Evolutionary conservation across 2,797 vertebrate species (phyloP), one percentile per base, ranked within the genome.

Genomic region (Eutrigla gurnardus): DNA sequence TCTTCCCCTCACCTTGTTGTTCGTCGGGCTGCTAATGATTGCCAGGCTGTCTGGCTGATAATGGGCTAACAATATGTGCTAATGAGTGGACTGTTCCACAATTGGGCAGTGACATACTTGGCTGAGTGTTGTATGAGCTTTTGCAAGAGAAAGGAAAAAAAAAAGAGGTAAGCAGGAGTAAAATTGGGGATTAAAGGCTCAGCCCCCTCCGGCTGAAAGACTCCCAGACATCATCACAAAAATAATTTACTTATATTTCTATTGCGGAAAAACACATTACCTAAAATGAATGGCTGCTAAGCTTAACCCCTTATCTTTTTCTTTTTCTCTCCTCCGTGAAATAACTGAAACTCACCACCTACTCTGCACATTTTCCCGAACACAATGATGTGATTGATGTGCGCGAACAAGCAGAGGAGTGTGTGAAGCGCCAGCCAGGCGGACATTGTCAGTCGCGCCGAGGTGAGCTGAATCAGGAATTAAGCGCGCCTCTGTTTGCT

Each of bases 21-120:
- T 92, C 87, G 86, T 73, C 8, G 68, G 75, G 62, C 85, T 82
- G 86, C 93, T 93, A 93, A 94, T 83, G 91, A 94, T 89, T 83
- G 84, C 86, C 73, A 71, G 72, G 68, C 75, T 85, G 86, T 91
- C 91, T 91, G 2, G 89, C 85, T 82, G 87, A 89, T 92, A 91
- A 91, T 89, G 88, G 85, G 84, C 81, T 72, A 88, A 86, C 88
- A 83, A 25, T 25, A 25, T 2, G 25, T 25, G 25, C 25, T 25
- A 25, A 25, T 25, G 25, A 25, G 77, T 77, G 78, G 77, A 74
- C 71, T 86, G 75, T 82, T 85, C 79, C 78, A 79, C 83, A 80
- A 78, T 72, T 73, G 10, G n/a, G 59, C 59, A 37, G 45, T 55
- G 71, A 72, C 71, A 77, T 36, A 66, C 73, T 83, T 73, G 53